A percentile compares a stretch with the other conserved stretches of the same genome.
Evolutionary conservation across 1,140 invertebrate genomes (phyloP).

Genomic region (Pachypeltis micranthus): DNA sequence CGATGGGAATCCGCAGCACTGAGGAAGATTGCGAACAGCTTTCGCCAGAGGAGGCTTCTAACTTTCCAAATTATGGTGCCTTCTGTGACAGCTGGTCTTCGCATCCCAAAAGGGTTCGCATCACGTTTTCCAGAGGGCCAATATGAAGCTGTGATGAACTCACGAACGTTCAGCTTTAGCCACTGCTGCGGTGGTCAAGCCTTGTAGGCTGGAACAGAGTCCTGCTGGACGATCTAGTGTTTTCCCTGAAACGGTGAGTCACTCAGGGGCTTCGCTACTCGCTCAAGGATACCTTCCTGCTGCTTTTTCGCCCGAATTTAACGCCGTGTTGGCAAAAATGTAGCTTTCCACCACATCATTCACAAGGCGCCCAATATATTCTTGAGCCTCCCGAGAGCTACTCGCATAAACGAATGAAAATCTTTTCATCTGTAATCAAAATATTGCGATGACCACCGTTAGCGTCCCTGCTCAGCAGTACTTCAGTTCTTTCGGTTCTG

Average conservation of each 20-base stretch:
- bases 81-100: neutral
- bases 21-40: neutral
- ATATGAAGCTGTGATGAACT: conserved; percentile 11
- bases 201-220: neutral
- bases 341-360: neutral
- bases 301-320: neutral
- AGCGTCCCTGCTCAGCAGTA: neutral
- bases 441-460: neutral
- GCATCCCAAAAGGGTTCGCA: conserved; percentile 9
- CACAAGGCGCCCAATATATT: neutral
- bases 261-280: conserved; percentile 5
- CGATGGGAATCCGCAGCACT: neutral
- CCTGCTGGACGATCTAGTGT: neutral
- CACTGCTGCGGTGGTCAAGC: conserved; percentile 10
- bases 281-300: neutral
- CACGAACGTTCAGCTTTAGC: conserved; percentile 16
- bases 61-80: neutral
- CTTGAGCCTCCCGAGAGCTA: conserved; percentile 1
- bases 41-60: no score
- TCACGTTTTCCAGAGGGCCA: conserved; percentile 12
- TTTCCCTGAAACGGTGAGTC: neutral
- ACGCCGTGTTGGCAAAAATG: neutral
- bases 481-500: neutral
- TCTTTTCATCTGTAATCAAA: neutral
- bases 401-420: neutral